Evolutionary conservation across 1,140 invertebrate genomes (phyloP), one percentile per base, ranked within the genome.

Genomic region (Pogonus chalceus): DNA sequence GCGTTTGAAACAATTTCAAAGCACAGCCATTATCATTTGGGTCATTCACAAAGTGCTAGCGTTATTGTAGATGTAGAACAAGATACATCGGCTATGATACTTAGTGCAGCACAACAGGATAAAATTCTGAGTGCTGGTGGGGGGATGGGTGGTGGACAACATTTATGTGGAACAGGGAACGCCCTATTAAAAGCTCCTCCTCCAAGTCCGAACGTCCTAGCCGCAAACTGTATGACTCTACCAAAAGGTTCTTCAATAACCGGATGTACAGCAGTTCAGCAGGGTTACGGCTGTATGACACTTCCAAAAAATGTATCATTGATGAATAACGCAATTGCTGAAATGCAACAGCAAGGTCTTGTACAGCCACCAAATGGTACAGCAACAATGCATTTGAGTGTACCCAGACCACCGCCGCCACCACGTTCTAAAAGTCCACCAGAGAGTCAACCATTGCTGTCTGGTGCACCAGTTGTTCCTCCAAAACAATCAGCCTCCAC

Each of bases 21-120:
- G 65, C 81, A 83, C 66, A 78, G 79, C 2, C 80, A 82, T 64
- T 82, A 82, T 60, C 80, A 81, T 57, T 76, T 82, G 58, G 79
- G 80, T 0, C 79, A 82, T 64, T 80, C 79, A 18, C 79, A 83
- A 68, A 83, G 78, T 59, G 78, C 79, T 16, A 83, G 80, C 60
- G 83, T 88, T 1, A 88, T 90, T 21, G 86, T 90, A 1, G 86
- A 89, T 58, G 84, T 89, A 14, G 85, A 88, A 62, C 84, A 88
- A 68, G 78, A 83, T 64, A 77, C 82, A 57, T 79, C 76, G 60
- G 74, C 81, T 24, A 79, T 82, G 64, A 81, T 87, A 62, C 69
- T 85, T 49, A 80, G 76, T 62, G 76, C 71, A 53, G 70, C 70
- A 58, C 67, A 67, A 59, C 58, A 68, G 64, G 62, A 69, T 58